These are phyloP conservation scores for Erinaceus europaeus DNA, from an alignment of 2,113 vertebrate genomes.

Conservation along the genomic window DNA sequence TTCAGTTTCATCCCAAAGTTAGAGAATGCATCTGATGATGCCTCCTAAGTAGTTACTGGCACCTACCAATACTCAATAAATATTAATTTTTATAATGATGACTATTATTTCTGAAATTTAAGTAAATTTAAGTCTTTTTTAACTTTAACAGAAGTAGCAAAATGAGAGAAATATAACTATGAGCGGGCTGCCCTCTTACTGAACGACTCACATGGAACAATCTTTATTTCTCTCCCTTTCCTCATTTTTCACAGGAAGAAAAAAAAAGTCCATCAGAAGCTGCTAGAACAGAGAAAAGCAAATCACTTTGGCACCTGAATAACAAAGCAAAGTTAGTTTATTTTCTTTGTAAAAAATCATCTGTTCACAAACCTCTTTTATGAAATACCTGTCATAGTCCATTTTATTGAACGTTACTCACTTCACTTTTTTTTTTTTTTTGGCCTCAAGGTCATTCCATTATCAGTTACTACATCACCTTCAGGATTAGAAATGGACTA, in stretches of 20 bases:
- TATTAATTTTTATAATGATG: not conserved
- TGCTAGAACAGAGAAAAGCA: slow-evolving; percentile 62
- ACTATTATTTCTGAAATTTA: slow-evolving; percentile 12
- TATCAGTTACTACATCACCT: slow-evolving; percentile 70
- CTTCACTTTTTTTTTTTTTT: slow-evolving; percentile 41
- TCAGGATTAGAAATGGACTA: slow-evolving; percentile 61
- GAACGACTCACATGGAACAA: not conserved
- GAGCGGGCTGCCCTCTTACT: not conserved
- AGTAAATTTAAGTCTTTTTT: slow-evolving; percentile 45
- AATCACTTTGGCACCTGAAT: slow-evolving; percentile 23
- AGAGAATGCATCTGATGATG: not conserved
- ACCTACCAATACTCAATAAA: too few species aligned
- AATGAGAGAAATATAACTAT: not conserved
- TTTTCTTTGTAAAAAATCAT: slow-evolving; percentile 70
- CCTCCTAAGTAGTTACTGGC: not conserved
- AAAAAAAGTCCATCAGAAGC: slow-evolving; percentile 68
- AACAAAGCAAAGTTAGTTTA: slow-evolving; percentile 54
- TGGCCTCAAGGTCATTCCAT: slow-evolving; percentile 72
- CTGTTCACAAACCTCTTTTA: slow-evolving; percentile 56
- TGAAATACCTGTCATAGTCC: slow-evolving; percentile 63
- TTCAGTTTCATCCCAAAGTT: not conserved
- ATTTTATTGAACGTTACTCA: slow-evolving; percentile 68
- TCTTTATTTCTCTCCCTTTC: slow-evolving; percentile 45
- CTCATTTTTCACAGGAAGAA: slow-evolving; percentile 62
- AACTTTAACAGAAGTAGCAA: slow-evolving; percentile 20